Evolutionary conservation across 92 coral and sea anemone species (phyloP), one percentile per base, ranked within the genome.

Genomic region (Phenganax stokvisi): DNA sequence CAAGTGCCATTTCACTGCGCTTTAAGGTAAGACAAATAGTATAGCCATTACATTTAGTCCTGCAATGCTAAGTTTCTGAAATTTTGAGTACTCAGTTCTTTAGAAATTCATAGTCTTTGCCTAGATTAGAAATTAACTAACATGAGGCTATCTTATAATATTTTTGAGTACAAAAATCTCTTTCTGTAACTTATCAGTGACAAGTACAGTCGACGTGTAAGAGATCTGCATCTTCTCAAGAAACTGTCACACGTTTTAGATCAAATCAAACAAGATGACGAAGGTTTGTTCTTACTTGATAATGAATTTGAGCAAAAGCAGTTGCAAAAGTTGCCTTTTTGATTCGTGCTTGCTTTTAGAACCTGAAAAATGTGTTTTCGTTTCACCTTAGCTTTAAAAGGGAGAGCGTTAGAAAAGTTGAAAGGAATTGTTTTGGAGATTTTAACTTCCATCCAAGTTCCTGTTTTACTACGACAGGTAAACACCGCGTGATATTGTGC

Each of bases 1-100:
- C 72, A 91, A 13, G 99, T 96, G 17, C 99, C 99, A 57, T 96
- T 96, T 84, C 98, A 94, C 86, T 92, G 92, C 66, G 97, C 98
- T 2, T 89, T 94, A 15, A 94, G 98, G 98, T 88, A 57, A 83
- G 82, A 20, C 30, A 44, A 54, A 54, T 54, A 51, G 59, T 9
- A 9, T 13, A 30, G 20, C 29, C 55, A 66, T 17, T 61, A 25
- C 67, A 61, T 15, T 61, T 37, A 37, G 47, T 37, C 47, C 47
- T 37, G 25, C 47, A 37, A 5, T 37, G 47, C 47, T 37, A 37
- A 37, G 47, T 37, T 37, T 37, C 47, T 1, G 5, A 37, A 5
- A 37, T 37, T 37, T 37, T 37, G 47, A 37, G 3, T 37, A 37
- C 2, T 37, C 47, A 37, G 5, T 37, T 37, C 47, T 37, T 37